Evolutionary conservation across 2,888 invertebrate species (phyloP), one percentile per base, ranked within the genome.

Genomic region (Abrostola tripartita): DNA sequence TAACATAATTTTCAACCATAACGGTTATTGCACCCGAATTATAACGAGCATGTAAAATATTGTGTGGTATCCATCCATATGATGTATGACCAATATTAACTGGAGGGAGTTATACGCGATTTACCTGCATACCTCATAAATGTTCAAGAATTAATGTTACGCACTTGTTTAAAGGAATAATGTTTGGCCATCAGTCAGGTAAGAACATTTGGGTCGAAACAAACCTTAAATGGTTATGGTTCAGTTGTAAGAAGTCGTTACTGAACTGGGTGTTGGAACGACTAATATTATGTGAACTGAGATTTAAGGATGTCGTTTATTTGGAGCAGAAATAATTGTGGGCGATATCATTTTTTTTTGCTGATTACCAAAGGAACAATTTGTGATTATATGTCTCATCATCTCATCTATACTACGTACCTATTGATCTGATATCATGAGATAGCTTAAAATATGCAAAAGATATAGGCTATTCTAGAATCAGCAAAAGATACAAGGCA

Each of bases 21-120:
- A 85, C 85, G 81, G 83, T 86, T 83, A 85, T 79, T 78, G 73
- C 79, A 78, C 78, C 85, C 82, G 72, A 82, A 83, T 73, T 65
- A 76, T 83, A 87, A 88, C 88, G 86, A 88, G 85, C 74, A 55
- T 66, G 79, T 85, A 83, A 88, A 82, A 86, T 84, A 88, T 88
- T 80, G 83, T 74, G 40, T 52, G 71, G 76, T 63, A 65, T 61
- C 67, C 76, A 71, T 73, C 69, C 61, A 52, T 68, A 83, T 87
- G 84, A 86, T 85, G 73, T 80, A 88, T 83, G 80, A 71, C 56
- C 70, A 54, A 78, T 81, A 86, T 86, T 85, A 80, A 71, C 68
- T 52, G 62, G 59, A 68, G 65, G 69, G 74, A 74, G 74, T 56
- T 69, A 65, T 47, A 65, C 53, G 64, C 64, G 47, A 53, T 41